A percentile compares a stretch with the other conserved stretches of the same genome.
phyloP scores from a whole-genome alignment of 2,797 vertebrate genomes.

The Sebastes minor region DNA sequence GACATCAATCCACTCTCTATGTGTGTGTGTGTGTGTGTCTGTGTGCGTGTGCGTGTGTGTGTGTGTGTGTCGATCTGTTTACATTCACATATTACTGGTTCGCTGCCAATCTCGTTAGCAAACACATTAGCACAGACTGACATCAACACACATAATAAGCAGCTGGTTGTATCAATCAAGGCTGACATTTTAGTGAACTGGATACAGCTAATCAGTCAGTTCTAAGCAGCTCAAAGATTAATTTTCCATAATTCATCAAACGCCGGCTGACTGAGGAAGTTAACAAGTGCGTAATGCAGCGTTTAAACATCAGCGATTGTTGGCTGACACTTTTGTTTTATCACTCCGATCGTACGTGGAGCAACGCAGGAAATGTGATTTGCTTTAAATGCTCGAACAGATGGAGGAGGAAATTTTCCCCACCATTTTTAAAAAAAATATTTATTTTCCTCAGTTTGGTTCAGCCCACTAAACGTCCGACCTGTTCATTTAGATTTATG shows the following conservation, averaged over 20 bases:
- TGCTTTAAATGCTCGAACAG: not conserved
- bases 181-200: conserved; percentile 64
- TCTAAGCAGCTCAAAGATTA: conserved; percentile 67
- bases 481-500: conserved; percentile 28
- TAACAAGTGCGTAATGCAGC: conserved; percentile 54
- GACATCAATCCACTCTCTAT: conserved; percentile 42
- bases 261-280: conserved; percentile 38
- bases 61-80: conserved; percentile 50
- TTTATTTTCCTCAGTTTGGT: conserved; percentile 1
- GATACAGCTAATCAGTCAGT: conserved; percentile 70
- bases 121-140: conserved; percentile 73
- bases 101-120: conserved; percentile 73
- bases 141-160: conserved; percentile 72
- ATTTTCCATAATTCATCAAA: conserved; percentile 65
- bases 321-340: conserved; percentile 28
- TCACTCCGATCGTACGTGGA: not conserved
- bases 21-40: not conserved
- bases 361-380: not conserved
- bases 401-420: not conserved
- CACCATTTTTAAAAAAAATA: not conserved
- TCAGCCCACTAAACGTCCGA: not conserved
- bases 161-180: conserved; percentile 73
- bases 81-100: conserved; percentile 70
- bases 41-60: not conserved
- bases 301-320: conserved; percentile 21